Conservation (phyloP, 2,888 invertebrate genomes). For the Leucophenga maculata region DNA sequence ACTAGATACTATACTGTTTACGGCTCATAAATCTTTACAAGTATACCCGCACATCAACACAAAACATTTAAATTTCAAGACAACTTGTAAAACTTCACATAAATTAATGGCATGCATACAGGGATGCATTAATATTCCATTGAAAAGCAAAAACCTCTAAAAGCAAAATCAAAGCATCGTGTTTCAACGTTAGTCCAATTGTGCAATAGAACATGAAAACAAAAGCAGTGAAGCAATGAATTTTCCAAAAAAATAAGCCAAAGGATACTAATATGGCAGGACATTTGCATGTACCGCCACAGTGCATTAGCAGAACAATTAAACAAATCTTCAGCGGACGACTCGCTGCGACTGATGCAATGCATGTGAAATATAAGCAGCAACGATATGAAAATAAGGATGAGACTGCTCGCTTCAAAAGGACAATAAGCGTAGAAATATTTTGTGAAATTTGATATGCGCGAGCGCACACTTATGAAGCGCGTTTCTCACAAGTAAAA, state of each 20-base stretch:
- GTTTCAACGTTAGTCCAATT: conserved; percentile 21
- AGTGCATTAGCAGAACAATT: conserved; percentile 19
- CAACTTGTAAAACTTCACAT: conserved; percentile 35
- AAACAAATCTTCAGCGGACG: conserved; percentile 8
- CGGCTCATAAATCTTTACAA: conserved; percentile 12
- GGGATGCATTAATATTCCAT: neutral
- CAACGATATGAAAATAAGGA: neutral
- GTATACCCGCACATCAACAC: neutral
- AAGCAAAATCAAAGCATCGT: conserved; percentile 13
- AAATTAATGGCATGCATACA: conserved; percentile 36
- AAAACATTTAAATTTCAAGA: conserved; percentile 29
- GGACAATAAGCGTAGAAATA: conserved; percentile 24
- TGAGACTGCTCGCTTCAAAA: neutral
- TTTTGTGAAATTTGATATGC: conserved; percentile 56
- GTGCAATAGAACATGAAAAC: neutral
- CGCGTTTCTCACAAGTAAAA: conserved; percentile 40
- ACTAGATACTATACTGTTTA: neutral
- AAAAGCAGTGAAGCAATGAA: neutral
- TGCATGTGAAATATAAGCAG: conserved; percentile 6
- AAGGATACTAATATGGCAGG: neutral
- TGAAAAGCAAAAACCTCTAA: neutral
- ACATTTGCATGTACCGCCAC: conserved; percentile 10
- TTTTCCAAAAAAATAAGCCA: neutral
- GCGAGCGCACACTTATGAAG: conserved; percentile 43
- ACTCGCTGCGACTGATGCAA: conserved; percentile 8